Evolutionary conservation across 2,888 invertebrate species (phyloP).

Genomic region (Argyresthia goedartella): DNA sequence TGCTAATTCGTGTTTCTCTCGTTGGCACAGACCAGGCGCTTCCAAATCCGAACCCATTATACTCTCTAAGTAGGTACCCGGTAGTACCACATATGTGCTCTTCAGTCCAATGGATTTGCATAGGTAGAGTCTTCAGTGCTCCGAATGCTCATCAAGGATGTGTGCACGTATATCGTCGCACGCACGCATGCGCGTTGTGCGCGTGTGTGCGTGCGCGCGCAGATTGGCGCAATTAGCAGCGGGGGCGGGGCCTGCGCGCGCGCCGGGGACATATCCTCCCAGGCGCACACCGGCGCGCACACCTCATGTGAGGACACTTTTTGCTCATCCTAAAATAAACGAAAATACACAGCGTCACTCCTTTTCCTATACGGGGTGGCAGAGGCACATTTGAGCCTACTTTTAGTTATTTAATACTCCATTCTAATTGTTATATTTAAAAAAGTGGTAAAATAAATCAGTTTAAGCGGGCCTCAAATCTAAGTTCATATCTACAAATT

Average conservation of each 20-base stretch:
- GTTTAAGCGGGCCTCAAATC: no score
- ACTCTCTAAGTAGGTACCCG: background rate
- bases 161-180: constrained; percentile 11
- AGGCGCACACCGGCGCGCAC: constrained; percentile 13
- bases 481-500: no score
- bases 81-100: background rate
- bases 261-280: constrained; percentile 62
- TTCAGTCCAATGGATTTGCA: no score
- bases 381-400: no score
- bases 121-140: no score
- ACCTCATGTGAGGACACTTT: background rate
- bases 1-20: no score
- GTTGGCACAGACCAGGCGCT: no score
- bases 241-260: constrained; percentile 58
- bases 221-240: constrained; percentile 67
- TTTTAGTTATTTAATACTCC: no score
- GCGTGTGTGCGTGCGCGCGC: constrained; percentile 47
- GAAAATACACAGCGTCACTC: background rate
- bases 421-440: no score
- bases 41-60: no score
- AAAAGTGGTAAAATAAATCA: no score
- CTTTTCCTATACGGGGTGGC: background rate
- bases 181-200: constrained; percentile 13
- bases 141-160: no score
- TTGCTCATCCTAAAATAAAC: background rate